Evolutionary conservation across 92 coral and sea anemone genomes (phyloP), one percentile per base, ranked within the genome.

Genomic region (Phenganax subtilis): DNA sequence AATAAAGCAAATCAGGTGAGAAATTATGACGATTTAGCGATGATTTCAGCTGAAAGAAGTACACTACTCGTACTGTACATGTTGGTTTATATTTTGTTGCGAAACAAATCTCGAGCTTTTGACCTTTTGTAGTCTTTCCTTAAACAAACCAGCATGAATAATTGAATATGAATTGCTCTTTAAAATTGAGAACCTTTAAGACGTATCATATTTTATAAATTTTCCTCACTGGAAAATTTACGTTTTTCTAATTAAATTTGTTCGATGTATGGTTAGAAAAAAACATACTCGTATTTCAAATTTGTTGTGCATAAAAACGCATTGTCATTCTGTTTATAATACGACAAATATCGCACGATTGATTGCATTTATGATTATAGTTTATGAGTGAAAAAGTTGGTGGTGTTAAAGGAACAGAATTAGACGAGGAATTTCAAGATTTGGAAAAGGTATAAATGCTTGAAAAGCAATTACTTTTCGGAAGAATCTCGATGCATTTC

Each of bases 361-460:
- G 20, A 37, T 61, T 55, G 54, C 75, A 16, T 28, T 68, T 67
- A 14, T 17, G 27, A 57, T 77, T 84, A 31, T 84, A 96, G 99
- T 96, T 83, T 64, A 90, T 96, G 99, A 96, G 99, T 62, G 99
- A 96, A 72, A 96, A 96, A 82, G 93, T 96, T 65, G 99, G 99
- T 47, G 75, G 96, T 68, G 99, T 92, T 10, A 92, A 96, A 75
- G 99, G 99, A 14, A 92, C 99, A 37, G 90, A 85, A 51, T 82
- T 96, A 58, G 99, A 96, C 0, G 99, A 96, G 56, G 97, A 96
- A 44, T 96, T 92, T 82, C 30, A 87, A 69, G 97, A 96, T 54
- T 76, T 96, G 54, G 99, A 96, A 59, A 90, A 93, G 92, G 99
- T 94, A 87, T 72, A 91, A 20, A 20, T 12, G n/a, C 12, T 73